These are phyloP conservation scores for Paradisaea rubra DNA, from an alignment of 2,113 vertebrate genomes.

Conservation along the genomic window DNA sequence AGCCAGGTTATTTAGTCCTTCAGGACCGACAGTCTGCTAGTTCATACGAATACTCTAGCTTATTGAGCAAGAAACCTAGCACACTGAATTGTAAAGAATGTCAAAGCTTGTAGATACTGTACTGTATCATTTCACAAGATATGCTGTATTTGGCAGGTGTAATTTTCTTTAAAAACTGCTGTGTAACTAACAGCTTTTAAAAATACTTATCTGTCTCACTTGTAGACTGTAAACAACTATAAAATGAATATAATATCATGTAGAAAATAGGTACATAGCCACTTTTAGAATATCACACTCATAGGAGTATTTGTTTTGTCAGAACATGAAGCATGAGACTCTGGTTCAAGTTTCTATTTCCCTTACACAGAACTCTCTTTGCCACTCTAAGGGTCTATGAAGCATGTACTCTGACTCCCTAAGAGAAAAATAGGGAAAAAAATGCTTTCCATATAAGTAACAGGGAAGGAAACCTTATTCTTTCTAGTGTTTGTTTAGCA, in stretches of 20 bases:
- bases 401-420: not conserved
- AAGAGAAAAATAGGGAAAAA: not conserved
- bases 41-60: not conserved
- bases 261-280: not conserved
- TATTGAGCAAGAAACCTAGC: not conserved
- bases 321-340: not conserved
- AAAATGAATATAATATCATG: not conserved
- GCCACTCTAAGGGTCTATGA: not conserved
- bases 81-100: not conserved
- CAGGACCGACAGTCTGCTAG: not conserved
- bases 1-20: not conserved
- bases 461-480: slow-evolving; percentile 45
- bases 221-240: not conserved
- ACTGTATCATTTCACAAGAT: not conserved
- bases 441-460: not conserved
- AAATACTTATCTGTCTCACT: not conserved
- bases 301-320: not conserved
- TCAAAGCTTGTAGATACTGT: not conserved
- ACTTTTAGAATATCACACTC: not conserved
- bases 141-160: not conserved
- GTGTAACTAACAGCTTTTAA: not conserved
- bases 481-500: slow-evolving; percentile 32
- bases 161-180: not conserved
- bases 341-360: not conserved
- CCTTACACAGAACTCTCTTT: not conserved